These are phyloP conservation scores for Alouatta palliata DNA, from an alignment of 2,113 vertebrate genomes.

Conservation along the genomic window DNA sequence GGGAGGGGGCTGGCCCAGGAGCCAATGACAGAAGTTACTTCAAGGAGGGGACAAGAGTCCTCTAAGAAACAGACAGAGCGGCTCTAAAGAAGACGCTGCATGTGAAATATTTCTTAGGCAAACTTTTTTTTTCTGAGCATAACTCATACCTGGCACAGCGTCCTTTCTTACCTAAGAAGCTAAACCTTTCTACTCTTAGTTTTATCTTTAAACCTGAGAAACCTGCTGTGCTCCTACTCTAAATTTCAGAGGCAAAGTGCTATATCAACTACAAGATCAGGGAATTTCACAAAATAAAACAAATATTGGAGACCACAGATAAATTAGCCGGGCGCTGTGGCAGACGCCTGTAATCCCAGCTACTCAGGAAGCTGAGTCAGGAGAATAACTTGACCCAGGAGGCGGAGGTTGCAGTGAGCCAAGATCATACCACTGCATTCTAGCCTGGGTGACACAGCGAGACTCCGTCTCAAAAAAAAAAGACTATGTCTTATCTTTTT, in stretches of 20 bases:
- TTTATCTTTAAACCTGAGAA: background rate
- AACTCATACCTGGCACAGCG: background rate
- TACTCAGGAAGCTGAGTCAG: too few species aligned
- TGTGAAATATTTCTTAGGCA: background rate
- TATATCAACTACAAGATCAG: background rate
- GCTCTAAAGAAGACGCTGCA: background rate
- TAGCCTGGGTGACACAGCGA: too few species aligned
- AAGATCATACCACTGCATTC: too few species aligned
- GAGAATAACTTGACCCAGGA: too few species aligned
- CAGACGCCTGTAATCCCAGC: too few species aligned
- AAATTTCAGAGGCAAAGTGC: slow-evolving; percentile 4
- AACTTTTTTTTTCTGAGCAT: background rate
- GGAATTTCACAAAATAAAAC: background rate
- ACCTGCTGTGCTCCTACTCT: background rate
- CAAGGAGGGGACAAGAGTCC: background rate
- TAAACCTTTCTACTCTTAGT: background rate
- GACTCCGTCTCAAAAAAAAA: background rate
- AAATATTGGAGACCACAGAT: background rate
- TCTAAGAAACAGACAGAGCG: background rate
- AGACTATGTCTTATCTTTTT: background rate
- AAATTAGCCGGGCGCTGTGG: too few species aligned
- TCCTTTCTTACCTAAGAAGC: background rate
- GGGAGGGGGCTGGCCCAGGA: too few species aligned
- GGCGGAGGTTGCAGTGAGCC: too few species aligned
- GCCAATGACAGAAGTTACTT: rapidly evolving